Conservation (phyloP, 2,888 invertebrate species). For the Eustalomyia histrio region DNA sequence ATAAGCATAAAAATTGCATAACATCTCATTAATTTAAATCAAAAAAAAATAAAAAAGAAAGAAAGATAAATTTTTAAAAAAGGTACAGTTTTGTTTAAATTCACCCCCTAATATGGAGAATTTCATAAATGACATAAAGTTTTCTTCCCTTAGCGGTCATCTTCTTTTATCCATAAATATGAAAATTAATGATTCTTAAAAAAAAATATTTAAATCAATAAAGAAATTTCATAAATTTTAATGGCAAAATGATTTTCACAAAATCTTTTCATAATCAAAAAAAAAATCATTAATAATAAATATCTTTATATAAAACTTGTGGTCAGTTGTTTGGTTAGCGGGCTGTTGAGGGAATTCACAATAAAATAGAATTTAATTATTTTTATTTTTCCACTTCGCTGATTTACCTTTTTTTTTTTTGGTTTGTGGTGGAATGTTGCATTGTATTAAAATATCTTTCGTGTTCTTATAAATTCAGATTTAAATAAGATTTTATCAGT, state of each 20-base stretch:
- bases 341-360: neutral
- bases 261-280: neutral
- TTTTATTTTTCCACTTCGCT: slow-evolving; percentile 57
- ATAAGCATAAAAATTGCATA: slow-evolving; percentile 37
- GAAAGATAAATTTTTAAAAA: neutral
- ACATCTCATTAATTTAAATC: slow-evolving; percentile 44
- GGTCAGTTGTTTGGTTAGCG: slow-evolving; percentile 26
- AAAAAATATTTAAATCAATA: neutral
- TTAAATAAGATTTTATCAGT: slow-evolving; percentile 57
- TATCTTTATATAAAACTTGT: slow-evolving; percentile 42
- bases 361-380: slow-evolving; percentile 37
- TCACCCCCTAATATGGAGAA: slow-evolving; percentile 3
- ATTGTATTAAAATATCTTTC: neutral
- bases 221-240: slow-evolving; percentile 41
- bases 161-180: slow-evolving; percentile 49
- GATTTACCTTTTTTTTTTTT: slow-evolving; percentile 10
- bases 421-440: neutral
- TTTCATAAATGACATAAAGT: neutral
- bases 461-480: slow-evolving; percentile 40
- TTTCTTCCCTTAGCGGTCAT: slow-evolving; percentile 1
- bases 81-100: neutral
- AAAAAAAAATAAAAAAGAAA: neutral
- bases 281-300: neutral
- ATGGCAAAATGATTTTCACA: neutral
- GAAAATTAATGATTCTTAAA: slow-evolving; percentile 50